phyloP scores from a whole-genome alignment of 2,113 vertebrate species.

The Burhinus bistriatus region DNA sequence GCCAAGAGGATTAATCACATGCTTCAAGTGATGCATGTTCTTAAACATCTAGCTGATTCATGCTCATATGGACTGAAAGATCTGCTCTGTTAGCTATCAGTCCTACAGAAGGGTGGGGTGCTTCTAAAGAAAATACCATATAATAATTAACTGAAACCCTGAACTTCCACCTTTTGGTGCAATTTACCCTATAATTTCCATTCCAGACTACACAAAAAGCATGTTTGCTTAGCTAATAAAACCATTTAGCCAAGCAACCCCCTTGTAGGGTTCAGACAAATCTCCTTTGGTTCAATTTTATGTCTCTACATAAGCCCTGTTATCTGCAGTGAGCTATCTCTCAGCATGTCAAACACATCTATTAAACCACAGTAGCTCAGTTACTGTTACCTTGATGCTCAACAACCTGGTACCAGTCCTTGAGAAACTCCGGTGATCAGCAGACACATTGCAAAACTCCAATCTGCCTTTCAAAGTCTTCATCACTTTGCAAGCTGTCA shows the following conservation, averaged over 20 bases:
- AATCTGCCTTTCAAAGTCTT: slow-evolving; percentile 76
- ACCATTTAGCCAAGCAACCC: neutral
- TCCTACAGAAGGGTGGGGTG: neutral
- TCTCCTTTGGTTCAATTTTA: neutral
- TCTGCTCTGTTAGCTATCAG: neutral
- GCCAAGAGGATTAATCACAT: neutral
- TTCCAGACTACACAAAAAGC: slow-evolving; percentile 5
- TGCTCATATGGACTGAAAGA: neutral
- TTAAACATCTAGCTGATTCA: neutral
- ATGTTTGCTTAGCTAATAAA: slow-evolving; percentile 27
- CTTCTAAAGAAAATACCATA: neutral
- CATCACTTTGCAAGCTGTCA: slow-evolving; percentile 79
- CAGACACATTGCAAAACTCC: slow-evolving; percentile 62
- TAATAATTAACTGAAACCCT: neutral
- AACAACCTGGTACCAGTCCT: slow-evolving; percentile 70
- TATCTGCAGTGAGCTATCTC: slow-evolving; percentile 8
- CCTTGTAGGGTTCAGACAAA: neutral
- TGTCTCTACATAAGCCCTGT: neutral
- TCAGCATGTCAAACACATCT: neutral
- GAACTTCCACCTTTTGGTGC: neutral
- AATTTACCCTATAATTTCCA: slow-evolving; percentile 15
- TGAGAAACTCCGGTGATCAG: slow-evolving; percentile 62
- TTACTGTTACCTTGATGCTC: slow-evolving; percentile 84
- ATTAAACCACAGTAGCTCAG: neutral
- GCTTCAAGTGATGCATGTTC: neutral